Conservation (phyloP, 2,888 invertebrate genomes). For the Conus canariensis region DNA sequence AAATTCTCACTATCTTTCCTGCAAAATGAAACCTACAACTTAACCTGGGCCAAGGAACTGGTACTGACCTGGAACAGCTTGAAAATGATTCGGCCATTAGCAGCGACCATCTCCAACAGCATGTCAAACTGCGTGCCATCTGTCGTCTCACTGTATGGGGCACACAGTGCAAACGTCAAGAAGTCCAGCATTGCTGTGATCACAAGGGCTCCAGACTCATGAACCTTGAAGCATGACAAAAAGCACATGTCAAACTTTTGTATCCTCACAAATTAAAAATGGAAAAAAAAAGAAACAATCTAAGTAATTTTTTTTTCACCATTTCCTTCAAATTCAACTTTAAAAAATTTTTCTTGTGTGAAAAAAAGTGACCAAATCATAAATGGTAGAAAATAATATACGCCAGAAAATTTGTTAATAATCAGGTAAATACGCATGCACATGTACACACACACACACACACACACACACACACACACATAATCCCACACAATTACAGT, state of each 20-base stretch:
- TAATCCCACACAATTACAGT: not conserved
- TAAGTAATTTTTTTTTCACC: too few species aligned
- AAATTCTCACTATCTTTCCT: too few species aligned
- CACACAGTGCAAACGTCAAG: conserved; percentile 97
- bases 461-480: not conserved
- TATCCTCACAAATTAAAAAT: not conserved
- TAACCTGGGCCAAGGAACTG: too few species aligned
- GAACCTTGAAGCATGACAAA: conserved; percentile 83
- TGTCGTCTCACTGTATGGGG: conserved; percentile 99
- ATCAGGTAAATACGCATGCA: not conserved
- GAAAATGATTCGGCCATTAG: conserved; percentile 93
- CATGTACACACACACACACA: not conserved
- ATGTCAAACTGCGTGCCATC: conserved; percentile 86
- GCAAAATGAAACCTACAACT: not conserved
- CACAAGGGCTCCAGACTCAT: conserved; percentile 96
- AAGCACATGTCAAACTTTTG: too few species aligned
- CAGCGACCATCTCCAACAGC: conserved; percentile 95
- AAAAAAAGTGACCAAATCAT: too few species aligned
- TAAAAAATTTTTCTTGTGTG: too few species aligned
- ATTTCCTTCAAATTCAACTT: too few species aligned
- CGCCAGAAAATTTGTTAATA: too few species aligned
- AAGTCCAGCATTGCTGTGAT: conserved; percentile 99
- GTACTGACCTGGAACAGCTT: conserved; percentile 89
- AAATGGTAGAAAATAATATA: too few species aligned
- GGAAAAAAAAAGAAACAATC: too few species aligned